Evolutionary conservation across 1,140 invertebrate species (phyloP).

Genomic region (Macrobrachium rosenbergii): DNA sequence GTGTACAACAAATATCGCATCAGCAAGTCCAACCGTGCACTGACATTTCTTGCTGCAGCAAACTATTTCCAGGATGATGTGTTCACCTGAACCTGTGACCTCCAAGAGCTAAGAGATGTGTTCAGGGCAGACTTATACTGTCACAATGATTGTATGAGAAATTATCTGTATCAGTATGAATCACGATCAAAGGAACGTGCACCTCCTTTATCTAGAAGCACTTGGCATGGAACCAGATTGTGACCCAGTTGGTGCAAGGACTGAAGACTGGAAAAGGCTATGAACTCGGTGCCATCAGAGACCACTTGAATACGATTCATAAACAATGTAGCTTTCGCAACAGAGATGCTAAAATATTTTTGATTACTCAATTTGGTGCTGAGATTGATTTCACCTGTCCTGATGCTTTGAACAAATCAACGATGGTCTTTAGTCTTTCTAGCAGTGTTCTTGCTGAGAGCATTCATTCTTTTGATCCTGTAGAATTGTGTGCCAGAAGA

Average conservation of each 20-base stretch:
- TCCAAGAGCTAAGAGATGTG: not conserved
- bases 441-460: conserved; percentile 7
- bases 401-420: not conserved
- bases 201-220: too few relatives aligned
- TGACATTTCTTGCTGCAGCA: too few relatives aligned
- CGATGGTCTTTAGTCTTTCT: conserved; percentile 16
- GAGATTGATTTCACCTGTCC: not conserved
- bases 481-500: conserved; percentile 1
- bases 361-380: not conserved
- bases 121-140: too few relatives aligned
- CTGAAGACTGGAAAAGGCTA: not conserved
- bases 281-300: not conserved
- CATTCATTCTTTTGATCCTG: not conserved
- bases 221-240: too few relatives aligned
- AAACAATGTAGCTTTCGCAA: not conserved
- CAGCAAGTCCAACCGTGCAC: too few relatives aligned
- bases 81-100: not conserved
- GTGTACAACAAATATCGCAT: too few relatives aligned
- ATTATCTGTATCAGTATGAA: not conserved
- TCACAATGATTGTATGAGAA: conserved; percentile 1
- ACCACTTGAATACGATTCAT: not conserved
- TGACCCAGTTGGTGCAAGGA: not conserved
- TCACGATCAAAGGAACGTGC: too few relatives aligned
- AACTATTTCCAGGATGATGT: too few relatives aligned
- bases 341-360: not conserved